Evolutionary conservation across 35 echinoderm and acorn worm species (phyloP), one percentile per base, ranked within the genome.

Genomic region (Lytechinus variegatus): DNA sequence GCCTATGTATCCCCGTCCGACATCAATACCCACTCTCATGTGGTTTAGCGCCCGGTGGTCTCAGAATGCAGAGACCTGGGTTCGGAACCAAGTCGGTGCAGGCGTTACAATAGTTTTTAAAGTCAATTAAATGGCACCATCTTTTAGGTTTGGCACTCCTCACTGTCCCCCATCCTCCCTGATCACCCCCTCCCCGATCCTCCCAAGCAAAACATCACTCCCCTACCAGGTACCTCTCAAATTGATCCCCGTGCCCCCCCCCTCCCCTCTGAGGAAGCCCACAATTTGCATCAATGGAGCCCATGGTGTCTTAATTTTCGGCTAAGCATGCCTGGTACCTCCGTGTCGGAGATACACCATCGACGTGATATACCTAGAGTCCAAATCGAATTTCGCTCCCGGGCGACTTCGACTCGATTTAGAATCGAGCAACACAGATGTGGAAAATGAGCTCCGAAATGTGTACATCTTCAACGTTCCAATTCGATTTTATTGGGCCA

Each of bases 401-500:
- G 16, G 66, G 66, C n/a, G 66, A 79, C 21, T 79, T 79, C 66
- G 66, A 79, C 66, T 79, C 66, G 66, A 24, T 79, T 79, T 79
- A 79, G 66, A 79, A 79, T 79, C n/a, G 66, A 79, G 66, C 8
- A 16, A 79, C 66, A 79, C 66, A 79, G 66, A 79, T 24, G 66
- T 9, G 66, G 66, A 79, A 79, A 79, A 79, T 79, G 66, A 79
- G 14, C 66, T 24, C 66, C 66, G 66, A 79, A 79, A 79, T 79
- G 66, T 79, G 66, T 79, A 79, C 66, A 79, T 79, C 66, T 79
- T 79, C 66, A 24, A 8, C 66, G 66, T 79, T 79, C 66, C 66
- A 79, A 79, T 79, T 79, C 66, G 66, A 79, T 79, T 79, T 79
- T 79, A 79, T 79, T 79, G 66, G 66, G 66, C 66, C 66, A 79